Evolutionary conservation across 2,113 vertebrate genomes (phyloP), one percentile per base, ranked within the genome.

Genomic region (Xenus cinereus): DNA sequence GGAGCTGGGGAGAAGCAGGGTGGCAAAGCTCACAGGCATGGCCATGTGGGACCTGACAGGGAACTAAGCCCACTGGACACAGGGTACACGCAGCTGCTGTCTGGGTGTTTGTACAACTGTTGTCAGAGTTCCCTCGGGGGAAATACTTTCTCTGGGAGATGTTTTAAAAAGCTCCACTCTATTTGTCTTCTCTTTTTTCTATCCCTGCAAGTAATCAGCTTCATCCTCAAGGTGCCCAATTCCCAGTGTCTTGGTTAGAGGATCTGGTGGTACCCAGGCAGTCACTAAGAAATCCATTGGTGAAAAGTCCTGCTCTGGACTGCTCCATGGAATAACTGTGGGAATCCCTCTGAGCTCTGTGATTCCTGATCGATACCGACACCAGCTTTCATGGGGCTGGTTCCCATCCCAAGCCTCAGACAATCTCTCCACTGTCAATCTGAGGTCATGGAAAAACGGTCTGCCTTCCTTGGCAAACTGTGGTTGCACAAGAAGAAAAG

Each of bases 61-160:
- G 57, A 84, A 43, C 8, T 0, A 0, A 94, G 77, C n/a, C 43
- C 41, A 48, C 10, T 0, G 0, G 32, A 48, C 17, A 62, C 3
- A 53, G 10, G 15, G 12, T 50, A 76, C 33, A 12, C 2, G 2
- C n/a, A 73, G 33, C 50, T 80, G 57, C 62, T 6, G 1, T 78
- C 50, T 80, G 35, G 15, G 33, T 76, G 39, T 80, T 86, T 75
- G 82, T 60, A 64, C 62, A 72, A 16, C 26, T 56, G 26, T 37
- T 54, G 48, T 60, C 62, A 68, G 45, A 78, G 39, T 56, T 88
- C 33, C 21, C 39, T 24, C 4, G 1, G 11, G 39, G 24, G 53
- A 80, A 84, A 37, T 26, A 26, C 41, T 9, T 33, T 64, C 43
- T 45, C 6, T 39, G 35, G 63, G 51, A 85, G 20, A 54, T 41